A percentile compares a stretch with the other conserved stretches of the same genome.
These are phyloP conservation scores for Trichomycterus rosablanca DNA, from an alignment of 2,113 vertebrate genomes.

Conservation along the genomic window DNA sequence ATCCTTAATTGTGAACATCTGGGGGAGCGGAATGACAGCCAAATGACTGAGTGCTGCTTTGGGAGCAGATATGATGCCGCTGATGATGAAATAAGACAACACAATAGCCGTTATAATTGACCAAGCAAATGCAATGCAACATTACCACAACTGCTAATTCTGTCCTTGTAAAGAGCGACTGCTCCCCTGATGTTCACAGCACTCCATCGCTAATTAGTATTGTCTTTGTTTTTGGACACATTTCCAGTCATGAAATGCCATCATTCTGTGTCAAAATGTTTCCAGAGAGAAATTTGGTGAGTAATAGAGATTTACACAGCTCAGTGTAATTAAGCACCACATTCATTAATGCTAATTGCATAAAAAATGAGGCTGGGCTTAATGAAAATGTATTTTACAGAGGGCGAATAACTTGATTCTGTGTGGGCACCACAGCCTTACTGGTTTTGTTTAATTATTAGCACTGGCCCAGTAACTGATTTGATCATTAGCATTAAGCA, in stretches of 20 bases:
- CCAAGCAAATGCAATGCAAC: slow-evolving; percentile 19
- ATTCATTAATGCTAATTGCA: slow-evolving; percentile 71
- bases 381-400: slow-evolving; percentile 62
- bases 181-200: slow-evolving; percentile 59
- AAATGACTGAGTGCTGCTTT: slow-evolving; percentile 7
- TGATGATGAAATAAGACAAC: slow-evolving; percentile 3
- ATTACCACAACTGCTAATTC: slow-evolving; percentile 50
- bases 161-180: slow-evolving; percentile 50
- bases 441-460: slow-evolving; percentile 22
- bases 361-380: slow-evolving; percentile 46
- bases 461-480: neutral
- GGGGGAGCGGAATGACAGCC: neutral
- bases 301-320: slow-evolving; percentile 67
- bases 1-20: slow-evolving; percentile 12
- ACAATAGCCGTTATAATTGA: slow-evolving; percentile 16
- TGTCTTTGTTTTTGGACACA: slow-evolving; percentile 63
- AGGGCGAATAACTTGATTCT: slow-evolving; percentile 1
- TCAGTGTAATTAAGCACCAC: slow-evolving; percentile 70
- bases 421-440: slow-evolving; percentile 8
- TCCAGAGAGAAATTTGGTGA: slow-evolving; percentile 62
- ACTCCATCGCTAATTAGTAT: slow-evolving; percentile 72
- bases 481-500: neutral
- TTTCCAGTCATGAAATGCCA: slow-evolving; percentile 66
- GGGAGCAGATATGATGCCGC: neutral
- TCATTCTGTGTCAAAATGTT: slow-evolving; percentile 70